Evolutionary conservation across 2,797 vertebrate species (phyloP).

Genomic region (Notamacropus eugenii): DNA sequence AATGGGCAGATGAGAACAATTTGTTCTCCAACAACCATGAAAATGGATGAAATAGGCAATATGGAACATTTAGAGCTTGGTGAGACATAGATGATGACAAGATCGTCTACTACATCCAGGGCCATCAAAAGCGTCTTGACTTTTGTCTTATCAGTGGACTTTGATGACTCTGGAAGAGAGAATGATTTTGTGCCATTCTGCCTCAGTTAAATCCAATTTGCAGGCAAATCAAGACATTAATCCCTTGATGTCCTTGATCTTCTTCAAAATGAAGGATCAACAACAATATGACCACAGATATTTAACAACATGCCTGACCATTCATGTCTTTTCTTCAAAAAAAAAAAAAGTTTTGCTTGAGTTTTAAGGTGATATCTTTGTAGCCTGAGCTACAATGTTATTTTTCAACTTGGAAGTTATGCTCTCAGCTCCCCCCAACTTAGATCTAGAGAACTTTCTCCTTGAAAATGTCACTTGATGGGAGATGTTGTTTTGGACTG

Average conservation of each 20-base stretch:
- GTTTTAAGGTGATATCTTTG: background rate
- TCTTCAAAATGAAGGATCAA: background rate
- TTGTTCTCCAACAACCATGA: background rate
- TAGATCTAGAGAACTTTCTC: background rate
- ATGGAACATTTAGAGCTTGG: background rate
- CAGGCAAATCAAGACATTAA: background rate
- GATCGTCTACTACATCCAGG: background rate
- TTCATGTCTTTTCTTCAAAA: background rate
- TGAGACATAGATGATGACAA: background rate
- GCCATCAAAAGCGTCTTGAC: background rate
- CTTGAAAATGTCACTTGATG: background rate
- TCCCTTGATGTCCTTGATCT: background rate
- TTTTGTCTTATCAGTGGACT: background rate
- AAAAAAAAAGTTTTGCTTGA: background rate
- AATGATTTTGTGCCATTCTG: background rate
- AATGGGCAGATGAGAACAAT: background rate
- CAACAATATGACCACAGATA: background rate
- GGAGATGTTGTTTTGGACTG: background rate
- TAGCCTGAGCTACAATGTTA: background rate
- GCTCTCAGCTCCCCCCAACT: background rate
- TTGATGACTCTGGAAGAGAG: background rate
- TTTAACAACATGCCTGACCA: background rate
- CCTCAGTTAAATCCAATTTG: background rate
- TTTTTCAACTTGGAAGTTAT: background rate
- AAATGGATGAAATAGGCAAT: background rate